Base-by-base conservation (phyloP, 2,797 vertebrate genomes). In the Chaetophractus vellerosus region DNA sequence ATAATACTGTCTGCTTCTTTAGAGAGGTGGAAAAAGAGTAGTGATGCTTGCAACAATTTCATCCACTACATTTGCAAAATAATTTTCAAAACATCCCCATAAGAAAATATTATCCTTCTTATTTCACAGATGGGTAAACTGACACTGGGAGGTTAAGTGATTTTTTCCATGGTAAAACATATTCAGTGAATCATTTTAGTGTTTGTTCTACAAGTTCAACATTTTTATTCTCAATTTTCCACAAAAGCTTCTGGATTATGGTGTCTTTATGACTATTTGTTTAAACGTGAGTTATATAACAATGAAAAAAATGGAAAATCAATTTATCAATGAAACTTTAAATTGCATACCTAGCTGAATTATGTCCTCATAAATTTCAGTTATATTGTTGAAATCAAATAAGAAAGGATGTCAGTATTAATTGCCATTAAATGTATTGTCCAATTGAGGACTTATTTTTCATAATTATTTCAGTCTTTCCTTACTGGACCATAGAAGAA, bases 91-190 rank as follows among this genome's bases (percentile, higher is more conserved):
- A 95, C 83, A 96, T 93, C 82, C 80, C 83, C 45, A 23, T 94
- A 91, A 96, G 92, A 97, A 97, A 96, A 97, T 95, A 94, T 88
- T 85, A 96, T 93, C 91, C 88, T 95, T 97, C 83, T 97, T 95
- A 96, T 97, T 97, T 97, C 95, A 96, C 93, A 97, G 97, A 96
- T 96, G 96, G 95, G 80, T 76, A 97, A 96, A 96, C 92, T 97
- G 97, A 97, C 89, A 87, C 91, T 89, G 50, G 88, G 95, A 91
- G 90, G 75, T 72, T 87, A 96, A 97, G 79, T 64, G 83, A 88
- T 71, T 95, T 96, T 96, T 84, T 85, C 75, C 66, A 61, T 93
- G 81, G 95, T 96, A 90, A 95, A 93, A 92, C 76, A 94, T 92
- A 94, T 38, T 91, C 92, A 95, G 93, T 92, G 97, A 97, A 91